Base-by-base conservation (phyloP, 2,888 invertebrate species). In the Ischnura elegans region DNA sequence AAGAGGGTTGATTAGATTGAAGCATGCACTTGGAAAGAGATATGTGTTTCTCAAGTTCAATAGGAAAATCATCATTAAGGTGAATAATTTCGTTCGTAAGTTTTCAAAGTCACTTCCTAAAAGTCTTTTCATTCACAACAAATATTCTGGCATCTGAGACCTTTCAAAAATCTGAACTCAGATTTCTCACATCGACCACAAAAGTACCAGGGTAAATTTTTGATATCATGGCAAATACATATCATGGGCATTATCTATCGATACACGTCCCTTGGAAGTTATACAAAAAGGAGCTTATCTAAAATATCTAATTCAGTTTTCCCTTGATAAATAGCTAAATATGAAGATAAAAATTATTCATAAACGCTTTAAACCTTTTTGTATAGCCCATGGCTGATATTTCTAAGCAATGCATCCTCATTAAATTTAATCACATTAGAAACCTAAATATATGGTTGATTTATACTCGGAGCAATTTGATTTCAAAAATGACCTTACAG, bases 381-480 rank as follows among this genome's bases (percentile, higher is more conserved):
- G 25, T 61, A 61, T 61, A 61, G 25, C 13, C 61, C 25, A 6
- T 21, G 61, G 61, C 61, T n/a, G n/a, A n/a, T n/a, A 61, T 61
- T 21, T 61, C 61, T 61, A 16, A 5, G 61, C 25, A 61, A 61
- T 61, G 16, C 13, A 25, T 61, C n/a, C 29, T 76, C 36, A 76
- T 13, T n/a, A 76, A 76, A 76, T 76, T 61, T 10, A 76, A 76
- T 36, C 13, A 8, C 25, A 61, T 76, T 10, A 76, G 36, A 76
- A 76, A 76, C 76, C n/a, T n/a, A 76, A 76, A 76, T 36, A 76
- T 36, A 5, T 29, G 76, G 29, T 76, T 76, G 76, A 76, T 76
- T 76, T 76, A 76, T 76, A 76, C 36, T 76, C 36, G 76, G 76
- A 76, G 25, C 76, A 76, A 76, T 36, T 76, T 2, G 29, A 76